A percentile compares a stretch with the other conserved stretches of the same genome.
These are phyloP conservation scores for Aelia acuminata DNA, from an alignment of 2,888 invertebrate genomes.

Conservation along the genomic window DNA sequence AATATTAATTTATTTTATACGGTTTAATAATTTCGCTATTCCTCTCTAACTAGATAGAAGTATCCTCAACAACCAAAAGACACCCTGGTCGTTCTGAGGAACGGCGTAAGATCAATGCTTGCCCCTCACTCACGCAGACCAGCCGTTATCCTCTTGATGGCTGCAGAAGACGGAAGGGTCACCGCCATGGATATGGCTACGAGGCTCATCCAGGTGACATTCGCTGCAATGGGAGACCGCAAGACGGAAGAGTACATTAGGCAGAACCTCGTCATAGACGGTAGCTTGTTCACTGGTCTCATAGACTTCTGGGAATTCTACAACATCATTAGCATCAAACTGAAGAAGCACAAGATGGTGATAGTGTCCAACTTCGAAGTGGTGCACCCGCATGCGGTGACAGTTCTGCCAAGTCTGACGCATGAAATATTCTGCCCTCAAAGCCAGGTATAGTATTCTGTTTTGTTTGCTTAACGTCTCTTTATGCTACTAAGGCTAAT, in stretches of 20 bases:
- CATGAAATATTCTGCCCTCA: constrained; percentile 47
- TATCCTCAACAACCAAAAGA: background rate
- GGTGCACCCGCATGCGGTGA: constrained; percentile 45
- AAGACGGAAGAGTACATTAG: constrained; percentile 1
- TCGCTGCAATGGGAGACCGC: constrained; percentile 24
- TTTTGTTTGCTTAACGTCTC: too few species aligned
- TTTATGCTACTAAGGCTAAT: too few species aligned
- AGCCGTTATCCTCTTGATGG: constrained; percentile 2
- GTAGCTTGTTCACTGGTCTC: background rate
- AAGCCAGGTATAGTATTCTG: constrained; percentile 29
- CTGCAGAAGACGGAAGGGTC: background rate
- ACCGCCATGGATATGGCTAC: constrained; percentile 10
- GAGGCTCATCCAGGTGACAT: constrained; percentile 28
- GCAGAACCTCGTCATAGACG: background rate
- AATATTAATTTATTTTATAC: too few species aligned
- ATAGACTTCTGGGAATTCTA: constrained; percentile 54
- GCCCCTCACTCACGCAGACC: background rate
- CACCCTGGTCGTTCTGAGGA: background rate
- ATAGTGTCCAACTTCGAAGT: constrained; percentile 23
- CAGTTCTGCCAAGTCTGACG: constrained; percentile 32
- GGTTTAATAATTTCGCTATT: too few species aligned
- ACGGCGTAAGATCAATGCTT: constrained; percentile 26
- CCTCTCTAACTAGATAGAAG: background rate
- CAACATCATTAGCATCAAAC: background rate
- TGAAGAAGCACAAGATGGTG: constrained; percentile 40